These are phyloP conservation scores for Chaitophorus viminalis DNA, from an alignment of 2,888 invertebrate genomes.

Conservation along the genomic window DNA sequence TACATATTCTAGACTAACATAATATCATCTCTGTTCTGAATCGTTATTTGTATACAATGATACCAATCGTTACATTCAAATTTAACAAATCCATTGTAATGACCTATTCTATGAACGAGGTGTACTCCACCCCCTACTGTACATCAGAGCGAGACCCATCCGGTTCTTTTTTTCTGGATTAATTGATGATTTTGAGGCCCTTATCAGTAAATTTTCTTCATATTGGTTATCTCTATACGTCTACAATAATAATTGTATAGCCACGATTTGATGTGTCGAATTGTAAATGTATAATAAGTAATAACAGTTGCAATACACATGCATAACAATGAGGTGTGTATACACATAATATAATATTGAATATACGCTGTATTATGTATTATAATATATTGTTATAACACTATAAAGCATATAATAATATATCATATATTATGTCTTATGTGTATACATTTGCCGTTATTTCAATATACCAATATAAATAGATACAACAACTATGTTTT, in stretches of 20 bases:
- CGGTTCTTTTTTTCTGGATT: too few relatives aligned
- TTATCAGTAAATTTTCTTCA: background rate
- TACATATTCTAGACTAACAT: too few relatives aligned
- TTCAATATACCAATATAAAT: background rate
- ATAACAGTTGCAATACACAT: background rate
- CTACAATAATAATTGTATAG: background rate
- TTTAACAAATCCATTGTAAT: too few relatives aligned
- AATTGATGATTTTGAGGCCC: background rate
- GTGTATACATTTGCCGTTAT: background rate
- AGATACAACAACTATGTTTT: background rate
- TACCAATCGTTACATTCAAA: too few relatives aligned
- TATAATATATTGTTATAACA: background rate
- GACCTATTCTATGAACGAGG: too few relatives aligned
- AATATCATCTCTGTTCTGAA: too few relatives aligned
- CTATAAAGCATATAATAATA: background rate
- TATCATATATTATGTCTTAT: background rate
- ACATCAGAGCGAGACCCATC: too few relatives aligned
- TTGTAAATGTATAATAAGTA: too few relatives aligned
- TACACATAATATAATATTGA: too few relatives aligned
- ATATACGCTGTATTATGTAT: background rate
- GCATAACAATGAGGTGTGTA: too few relatives aligned
- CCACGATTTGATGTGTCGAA: conserved; percentile 12
- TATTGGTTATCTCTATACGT: background rate
- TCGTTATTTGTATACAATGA: too few relatives aligned
- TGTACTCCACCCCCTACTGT: too few relatives aligned